These are phyloP conservation scores for Acronicta aceris DNA, from an alignment of 2,888 invertebrate species.

Conservation along the genomic window DNA sequence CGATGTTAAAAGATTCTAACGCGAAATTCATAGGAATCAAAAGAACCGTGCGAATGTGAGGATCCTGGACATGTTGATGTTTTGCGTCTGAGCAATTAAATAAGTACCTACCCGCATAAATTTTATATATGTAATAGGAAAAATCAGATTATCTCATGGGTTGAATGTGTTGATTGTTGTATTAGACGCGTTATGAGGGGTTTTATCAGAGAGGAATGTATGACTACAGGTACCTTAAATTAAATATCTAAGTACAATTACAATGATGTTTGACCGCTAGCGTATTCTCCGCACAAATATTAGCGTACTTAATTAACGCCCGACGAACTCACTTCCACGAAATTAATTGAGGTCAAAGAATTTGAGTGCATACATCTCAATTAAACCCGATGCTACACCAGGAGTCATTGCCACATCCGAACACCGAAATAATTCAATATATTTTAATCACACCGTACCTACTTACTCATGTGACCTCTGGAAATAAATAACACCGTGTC, in stretches of 20 bases:
- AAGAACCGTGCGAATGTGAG: slow-evolving; percentile 13
- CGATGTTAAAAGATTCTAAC: slow-evolving; percentile 25
- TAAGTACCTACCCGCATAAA: no score
- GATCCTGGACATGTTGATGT: slow-evolving; percentile 17
- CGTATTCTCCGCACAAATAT: slow-evolving; percentile 77
- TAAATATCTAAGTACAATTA: slow-evolving; percentile 60
- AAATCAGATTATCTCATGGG: not conserved
- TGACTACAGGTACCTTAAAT: slow-evolving; percentile 31
- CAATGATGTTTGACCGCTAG: slow-evolving; percentile 68
- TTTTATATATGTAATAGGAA: not conserved
- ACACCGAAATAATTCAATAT: slow-evolving; percentile 47
- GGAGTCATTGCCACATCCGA: slow-evolving; percentile 66
- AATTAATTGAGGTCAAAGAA: slow-evolving; percentile 87
- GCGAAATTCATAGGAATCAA: slow-evolving; percentile 33
- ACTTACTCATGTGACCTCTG: slow-evolving; percentile 46
- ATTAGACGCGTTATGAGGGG: not conserved
- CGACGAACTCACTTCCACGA: slow-evolving; percentile 83
- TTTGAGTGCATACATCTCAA: slow-evolving; percentile 87
- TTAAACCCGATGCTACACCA: slow-evolving; percentile 74
- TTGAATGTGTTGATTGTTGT: not conserved
- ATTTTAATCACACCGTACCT: slow-evolving; percentile 42
- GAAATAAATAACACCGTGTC: slow-evolving; percentile 61
- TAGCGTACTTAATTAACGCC: slow-evolving; percentile 83
- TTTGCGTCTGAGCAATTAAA: not conserved
- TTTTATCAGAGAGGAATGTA: not conserved